Base-by-base conservation (phyloP, 2,797 vertebrate genomes). In the Oreortyx pictus region DNA sequence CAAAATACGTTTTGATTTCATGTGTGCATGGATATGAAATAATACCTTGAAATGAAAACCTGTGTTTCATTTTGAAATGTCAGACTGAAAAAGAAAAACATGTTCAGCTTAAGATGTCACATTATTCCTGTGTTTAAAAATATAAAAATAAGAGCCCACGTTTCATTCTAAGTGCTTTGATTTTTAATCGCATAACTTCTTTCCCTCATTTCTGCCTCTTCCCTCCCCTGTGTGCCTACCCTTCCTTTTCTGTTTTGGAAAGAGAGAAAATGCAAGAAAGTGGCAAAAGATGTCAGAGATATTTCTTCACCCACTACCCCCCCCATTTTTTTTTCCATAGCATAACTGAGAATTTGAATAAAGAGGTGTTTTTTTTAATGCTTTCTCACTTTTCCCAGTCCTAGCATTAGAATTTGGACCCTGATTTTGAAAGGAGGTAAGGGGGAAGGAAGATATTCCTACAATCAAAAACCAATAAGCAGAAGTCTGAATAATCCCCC, bases 1-100 rank as follows among this genome's bases (percentile, higher is more conserved):
- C 44, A 66, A 88, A 90, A 73, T 54, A 19, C 37, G 22, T 73
- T 73, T 80, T 33, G 31, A 56, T 78, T 71, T 25, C 54, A 18
- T 47, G 33, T 54, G 23, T 16, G n/a, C 35, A 11, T 62, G 47
- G 56, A 33, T 74, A 49, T 59, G 87, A 92, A 94, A 62, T 89
- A 33, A 75, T 65, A 70, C 35, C 33, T 81, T 31, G 82, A 73
- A 83, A 81, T 76, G 41, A 90, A 95, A 95, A 90, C 61, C 35
- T 35, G 73, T 24, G 76, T 93, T 94, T 94, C 76, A 88, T 94
- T 92, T 91, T 89, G 71, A 90, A 90, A 81, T 66, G 73, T 72
- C 37, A 92, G 68, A 12, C 49, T 82, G 81, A 41, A 80, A 72
- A 60, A 76, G 39, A 31, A n/a, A 62, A 67, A 29, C 17, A 14